phyloP scores from a whole-genome alignment of 30 jellyfish, hydroid and myxozoan genomes.

The Morbakka virulenta region DNA sequence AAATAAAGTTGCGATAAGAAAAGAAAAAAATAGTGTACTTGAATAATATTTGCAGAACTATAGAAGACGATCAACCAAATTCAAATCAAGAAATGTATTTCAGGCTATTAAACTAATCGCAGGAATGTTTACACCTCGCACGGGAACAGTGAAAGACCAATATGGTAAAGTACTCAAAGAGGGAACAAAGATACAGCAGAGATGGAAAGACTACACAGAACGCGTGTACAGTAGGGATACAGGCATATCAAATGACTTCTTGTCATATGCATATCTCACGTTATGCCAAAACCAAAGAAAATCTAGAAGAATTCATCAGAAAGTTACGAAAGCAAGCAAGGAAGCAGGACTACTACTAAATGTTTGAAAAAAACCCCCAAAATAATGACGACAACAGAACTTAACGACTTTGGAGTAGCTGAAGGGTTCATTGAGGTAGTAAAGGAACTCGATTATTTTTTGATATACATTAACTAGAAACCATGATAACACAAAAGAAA shows the following conservation, averaged over 20 bases:
- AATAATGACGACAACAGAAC: background rate
- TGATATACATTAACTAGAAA: background rate
- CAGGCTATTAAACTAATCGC: too few species aligned
- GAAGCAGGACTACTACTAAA: constrained; percentile 15
- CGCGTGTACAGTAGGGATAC: too few species aligned
- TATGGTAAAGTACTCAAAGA: background rate
- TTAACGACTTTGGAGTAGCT: background rate
- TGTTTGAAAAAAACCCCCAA: background rate
- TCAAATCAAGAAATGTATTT: too few species aligned
- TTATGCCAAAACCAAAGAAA: background rate
- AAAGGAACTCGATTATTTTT: background rate
- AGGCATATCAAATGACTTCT: too few species aligned
- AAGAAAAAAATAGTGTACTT: too few species aligned
- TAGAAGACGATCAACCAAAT: too few species aligned
- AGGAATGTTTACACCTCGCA: too few species aligned
- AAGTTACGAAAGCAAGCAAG: background rate
- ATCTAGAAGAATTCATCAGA: background rate
- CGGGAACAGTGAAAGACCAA: constrained; percentile 7
- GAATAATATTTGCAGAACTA: too few species aligned
- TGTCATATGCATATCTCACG: too few species aligned
- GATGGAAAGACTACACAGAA: background rate
- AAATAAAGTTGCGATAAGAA: too few species aligned
- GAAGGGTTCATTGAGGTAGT: background rate
- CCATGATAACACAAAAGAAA: background rate
- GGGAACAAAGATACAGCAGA: background rate